Percentiles rank a stretch among this genome's conserved stretches.
These are phyloP conservation scores for Mallotus villosus DNA, from an alignment of 2,797 vertebrate genomes.

Conservation along the genomic window DNA sequence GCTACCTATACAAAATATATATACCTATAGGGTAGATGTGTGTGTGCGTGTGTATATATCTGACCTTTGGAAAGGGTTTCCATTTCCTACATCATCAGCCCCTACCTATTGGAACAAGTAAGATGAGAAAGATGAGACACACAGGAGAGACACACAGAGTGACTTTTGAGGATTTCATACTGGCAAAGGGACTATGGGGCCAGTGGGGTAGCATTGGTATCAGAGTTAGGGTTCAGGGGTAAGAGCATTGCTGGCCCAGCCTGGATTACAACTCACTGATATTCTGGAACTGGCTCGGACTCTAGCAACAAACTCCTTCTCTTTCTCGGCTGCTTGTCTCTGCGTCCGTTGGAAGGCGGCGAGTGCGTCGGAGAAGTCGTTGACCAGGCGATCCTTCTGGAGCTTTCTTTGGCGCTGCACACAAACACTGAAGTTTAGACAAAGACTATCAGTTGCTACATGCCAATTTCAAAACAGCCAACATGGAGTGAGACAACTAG, in stretches of 20 bases:
- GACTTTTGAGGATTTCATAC: neutral
- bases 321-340: constrained; percentile 87
- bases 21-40: neutral
- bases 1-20: too few species aligned
- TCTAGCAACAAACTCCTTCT: constrained; percentile 92
- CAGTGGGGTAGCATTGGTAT: neutral
- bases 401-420: constrained; percentile 91
- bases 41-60: constrained; percentile 7
- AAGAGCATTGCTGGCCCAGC: neutral
- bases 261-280: constrained; percentile 76
- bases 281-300: constrained; percentile 91
- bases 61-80: constrained; percentile 81
- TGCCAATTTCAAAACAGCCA: too few species aligned
- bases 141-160: neutral
- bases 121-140: constrained; percentile 18
- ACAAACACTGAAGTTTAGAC: neutral
- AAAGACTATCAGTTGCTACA: too few species aligned
- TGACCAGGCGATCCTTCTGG: constrained; percentile 90
- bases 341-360: constrained; percentile 90
- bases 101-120: constrained; percentile 71
- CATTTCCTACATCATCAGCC: constrained; percentile 76
- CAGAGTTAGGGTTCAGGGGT: neutral
- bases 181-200: neutral
- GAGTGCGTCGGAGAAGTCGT: constrained; percentile 88
- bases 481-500: neutral